These are phyloP conservation scores for Zaprionus kolodkinae DNA, from an alignment of 1,140 invertebrate genomes.

Conservation along the genomic window DNA sequence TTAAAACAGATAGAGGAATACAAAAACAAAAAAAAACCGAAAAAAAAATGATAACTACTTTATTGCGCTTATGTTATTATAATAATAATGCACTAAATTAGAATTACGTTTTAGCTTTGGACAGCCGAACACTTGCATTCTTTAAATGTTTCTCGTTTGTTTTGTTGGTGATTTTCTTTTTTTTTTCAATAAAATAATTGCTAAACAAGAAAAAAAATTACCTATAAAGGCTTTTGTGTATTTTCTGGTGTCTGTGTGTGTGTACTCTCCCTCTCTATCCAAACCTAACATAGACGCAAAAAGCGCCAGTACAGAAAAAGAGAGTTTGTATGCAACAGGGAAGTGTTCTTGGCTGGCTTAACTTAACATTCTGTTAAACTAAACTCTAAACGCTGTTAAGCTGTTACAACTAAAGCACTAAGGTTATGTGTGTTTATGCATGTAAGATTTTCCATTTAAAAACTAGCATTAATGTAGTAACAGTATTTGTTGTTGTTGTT, in stretches of 20 bases:
- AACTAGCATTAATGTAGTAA: constrained; percentile 34
- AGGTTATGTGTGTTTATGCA: constrained; percentile 1
- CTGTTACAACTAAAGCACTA: constrained; percentile 11
- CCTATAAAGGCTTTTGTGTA: neutral
- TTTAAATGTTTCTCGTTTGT: neutral
- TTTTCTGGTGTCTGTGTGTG: neutral
- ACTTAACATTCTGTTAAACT: constrained; percentile 10
- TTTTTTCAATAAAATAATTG: neutral
- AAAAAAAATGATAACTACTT: constrained; percentile 20
- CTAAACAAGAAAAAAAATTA: neutral
- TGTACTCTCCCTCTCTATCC: no score
- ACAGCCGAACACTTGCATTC: constrained; percentile 24
- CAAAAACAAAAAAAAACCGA: constrained; percentile 28
- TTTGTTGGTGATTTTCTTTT: neutral
- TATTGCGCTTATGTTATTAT: constrained; percentile 22
- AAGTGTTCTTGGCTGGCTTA: constrained; percentile 1
- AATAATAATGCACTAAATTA: constrained; percentile 49
- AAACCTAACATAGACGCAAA: neutral
- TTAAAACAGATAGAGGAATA: constrained; percentile 15
- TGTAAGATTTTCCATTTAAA: constrained; percentile 3
- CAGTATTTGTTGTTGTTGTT: constrained; percentile 43
- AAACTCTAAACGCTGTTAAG: constrained; percentile 20
- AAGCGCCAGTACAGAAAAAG: constrained; percentile 3
- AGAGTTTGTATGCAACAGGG: neutral
- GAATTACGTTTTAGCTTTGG: constrained; percentile 18